Conservation (phyloP, 2,888 invertebrate genomes). For the Pseudoips prasinana region DNA sequence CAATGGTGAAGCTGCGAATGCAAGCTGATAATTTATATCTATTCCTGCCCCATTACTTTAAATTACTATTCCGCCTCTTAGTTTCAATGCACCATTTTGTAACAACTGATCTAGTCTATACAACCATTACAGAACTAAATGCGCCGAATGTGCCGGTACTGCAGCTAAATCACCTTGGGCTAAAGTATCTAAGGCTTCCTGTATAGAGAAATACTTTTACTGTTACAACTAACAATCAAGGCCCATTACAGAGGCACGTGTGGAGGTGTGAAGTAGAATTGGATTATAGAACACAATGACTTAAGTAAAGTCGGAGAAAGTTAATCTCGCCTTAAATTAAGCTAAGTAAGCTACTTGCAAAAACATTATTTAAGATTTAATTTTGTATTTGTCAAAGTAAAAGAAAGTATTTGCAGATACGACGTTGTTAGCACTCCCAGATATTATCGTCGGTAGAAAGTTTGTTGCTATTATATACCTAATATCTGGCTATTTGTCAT, state of each 20-base stretch:
- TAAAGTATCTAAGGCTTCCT: slow-evolving; percentile 23
- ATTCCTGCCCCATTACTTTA: too few species aligned
- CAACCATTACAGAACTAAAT: slow-evolving; percentile 25
- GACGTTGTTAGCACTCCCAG: not conserved
- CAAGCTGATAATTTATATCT: too few species aligned
- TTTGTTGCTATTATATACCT: slow-evolving; percentile 1
- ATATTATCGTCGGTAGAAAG: slow-evolving; percentile 10
- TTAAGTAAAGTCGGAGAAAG: slow-evolving; percentile 2
- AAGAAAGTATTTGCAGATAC: slow-evolving; percentile 1
- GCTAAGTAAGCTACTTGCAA: too few species aligned
- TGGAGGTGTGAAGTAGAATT: not conserved
- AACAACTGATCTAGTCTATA: slow-evolving; percentile 29
- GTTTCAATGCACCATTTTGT: slow-evolving; percentile 34
- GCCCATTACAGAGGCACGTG: slow-evolving; percentile 1
- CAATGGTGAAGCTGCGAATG: too few species aligned
- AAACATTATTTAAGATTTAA: too few species aligned
- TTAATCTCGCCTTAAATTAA: not conserved
- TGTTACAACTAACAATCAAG: slow-evolving; percentile 6
- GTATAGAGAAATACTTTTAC: slow-evolving; percentile 29
- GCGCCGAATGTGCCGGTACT: slow-evolving; percentile 35
- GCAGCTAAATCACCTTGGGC: slow-evolving; percentile 26
- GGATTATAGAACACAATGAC: not conserved
- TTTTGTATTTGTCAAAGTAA: too few species aligned
- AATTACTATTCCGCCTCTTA: too few species aligned
- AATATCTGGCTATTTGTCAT: slow-evolving; percentile 1